Percentiles rank a stretch among this genome's conserved stretches.
phyloP scores from a whole-genome alignment of 2,797 vertebrate species.

The Sebastes matsubarae region DNA sequence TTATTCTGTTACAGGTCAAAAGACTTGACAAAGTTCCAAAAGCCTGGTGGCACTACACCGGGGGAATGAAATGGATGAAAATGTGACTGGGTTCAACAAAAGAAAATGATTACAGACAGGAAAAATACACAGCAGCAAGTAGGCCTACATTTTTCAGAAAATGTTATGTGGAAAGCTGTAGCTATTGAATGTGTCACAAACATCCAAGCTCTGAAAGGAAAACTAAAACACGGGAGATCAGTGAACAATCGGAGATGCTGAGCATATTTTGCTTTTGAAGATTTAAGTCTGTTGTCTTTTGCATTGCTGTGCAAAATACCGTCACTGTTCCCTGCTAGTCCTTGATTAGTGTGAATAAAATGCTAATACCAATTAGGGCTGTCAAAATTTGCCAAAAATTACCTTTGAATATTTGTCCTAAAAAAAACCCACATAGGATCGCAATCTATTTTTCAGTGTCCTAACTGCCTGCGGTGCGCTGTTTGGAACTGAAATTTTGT shows the following conservation, averaged over 20 bases:
- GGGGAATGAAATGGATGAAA: constrained; percentile 53
- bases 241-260: background rate
- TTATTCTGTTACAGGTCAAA: constrained; percentile 77
- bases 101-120: constrained; percentile 50
- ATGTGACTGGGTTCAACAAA: constrained; percentile 61
- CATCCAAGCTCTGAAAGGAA: background rate
- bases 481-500: background rate
- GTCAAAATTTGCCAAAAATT: background rate
- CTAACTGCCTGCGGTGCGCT: too few relatives aligned
- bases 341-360: background rate
- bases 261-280: background rate
- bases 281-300: background rate
- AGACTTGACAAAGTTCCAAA: constrained; percentile 72
- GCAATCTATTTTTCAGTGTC: background rate
- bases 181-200: background rate
- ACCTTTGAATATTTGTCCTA: background rate
- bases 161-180: background rate
- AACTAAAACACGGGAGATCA: background rate
- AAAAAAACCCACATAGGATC: background rate
- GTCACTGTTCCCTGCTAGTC: background rate
- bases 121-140: constrained; percentile 5
- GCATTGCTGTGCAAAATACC: background rate
- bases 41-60: constrained; percentile 44
- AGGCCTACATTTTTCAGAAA: background rate
- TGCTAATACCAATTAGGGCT: background rate